Base-by-base conservation (phyloP, 2,888 invertebrate species). In the Scotopteryx bipunctaria region DNA sequence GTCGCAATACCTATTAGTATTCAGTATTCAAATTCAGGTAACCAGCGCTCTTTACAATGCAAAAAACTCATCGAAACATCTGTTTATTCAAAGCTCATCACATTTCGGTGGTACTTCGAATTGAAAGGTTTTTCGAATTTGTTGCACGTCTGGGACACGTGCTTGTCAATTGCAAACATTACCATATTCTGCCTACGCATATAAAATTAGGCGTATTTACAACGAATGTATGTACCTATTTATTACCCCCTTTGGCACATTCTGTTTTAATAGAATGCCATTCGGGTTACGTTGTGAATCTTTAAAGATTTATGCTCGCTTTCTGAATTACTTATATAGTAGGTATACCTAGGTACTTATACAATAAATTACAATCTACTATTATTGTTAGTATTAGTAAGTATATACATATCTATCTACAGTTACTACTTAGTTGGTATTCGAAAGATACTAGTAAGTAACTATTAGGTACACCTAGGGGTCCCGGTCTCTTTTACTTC, bases 161-260 rank as follows among this genome's bases (percentile, higher is more conserved):
- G 61, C 37, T 37, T 49, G 59, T 55, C 61, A 59, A 53, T 53
- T 55, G 61, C 61, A 49, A 57, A 59, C 38, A 42, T 51, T 40
- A 48, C 48, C 33, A 47, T 49, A 43, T 44, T 47, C 49, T 54
- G 21, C 25, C 4, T 17, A 50, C 41, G 57, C 55, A 57, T 60
- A 53, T 53, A 23, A 36, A 48, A 57, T 52, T 52, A 36, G 42
- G 11, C 23, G n/a, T 14, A 27, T 51, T 40, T 35, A 41, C 44
- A 11, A 14, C 31, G 41, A 46, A 46, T 23, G 21, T 42, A 29
- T 46, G n/a, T n/a, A n/a, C n/a, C n/a, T n/a, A n/a, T 45, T 51
- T 42, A 52, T 36, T 41, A 40, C 9, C 17, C 36, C 6, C 21
- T 33, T 13, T 9, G 25, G 17, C 14, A 16, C 32, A 13, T 27